Percentiles rank a stretch among this genome's conserved stretches.
Conservation (phyloP, 2,113 vertebrate genomes). For the Microcebus griseorufus region DNA sequence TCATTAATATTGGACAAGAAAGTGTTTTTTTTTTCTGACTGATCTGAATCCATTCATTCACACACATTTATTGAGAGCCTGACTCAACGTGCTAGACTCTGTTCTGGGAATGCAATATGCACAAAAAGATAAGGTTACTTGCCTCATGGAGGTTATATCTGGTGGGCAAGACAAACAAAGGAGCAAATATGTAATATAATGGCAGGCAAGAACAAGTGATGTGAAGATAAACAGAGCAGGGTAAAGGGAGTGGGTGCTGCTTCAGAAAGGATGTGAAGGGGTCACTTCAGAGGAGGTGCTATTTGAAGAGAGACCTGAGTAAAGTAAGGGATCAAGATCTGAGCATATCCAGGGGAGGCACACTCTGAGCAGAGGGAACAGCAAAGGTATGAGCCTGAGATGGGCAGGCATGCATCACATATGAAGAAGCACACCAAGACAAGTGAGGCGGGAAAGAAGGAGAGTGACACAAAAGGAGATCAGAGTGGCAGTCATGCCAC, state of each 20-base stretch:
- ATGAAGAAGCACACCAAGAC: background rate
- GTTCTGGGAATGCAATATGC: background rate
- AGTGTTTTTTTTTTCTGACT: background rate
- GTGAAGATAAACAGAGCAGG: background rate
- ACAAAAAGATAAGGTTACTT: background rate
- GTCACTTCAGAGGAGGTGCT: background rate
- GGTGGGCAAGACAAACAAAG: background rate
- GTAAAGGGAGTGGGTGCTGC: no score
- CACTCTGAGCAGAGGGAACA: background rate
- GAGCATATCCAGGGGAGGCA: background rate
- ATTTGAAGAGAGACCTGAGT: background rate
- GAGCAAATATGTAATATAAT: background rate
- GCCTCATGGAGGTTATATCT: background rate
- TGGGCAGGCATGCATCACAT: background rate
- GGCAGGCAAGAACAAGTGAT: background rate
- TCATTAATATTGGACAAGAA: background rate
- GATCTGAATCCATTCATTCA: background rate
- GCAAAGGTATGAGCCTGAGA: background rate
- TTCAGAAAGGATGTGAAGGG: background rate
- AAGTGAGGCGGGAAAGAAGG: background rate
- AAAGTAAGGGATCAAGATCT: background rate
- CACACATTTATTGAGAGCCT: background rate
- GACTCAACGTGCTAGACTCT: background rate
- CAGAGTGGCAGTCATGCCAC: background rate
- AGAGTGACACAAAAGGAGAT: no score